These are phyloP conservation scores for Oncopodura yosiiana DNA, from an alignment of 1,140 invertebrate genomes.

Conservation along the genomic window DNA sequence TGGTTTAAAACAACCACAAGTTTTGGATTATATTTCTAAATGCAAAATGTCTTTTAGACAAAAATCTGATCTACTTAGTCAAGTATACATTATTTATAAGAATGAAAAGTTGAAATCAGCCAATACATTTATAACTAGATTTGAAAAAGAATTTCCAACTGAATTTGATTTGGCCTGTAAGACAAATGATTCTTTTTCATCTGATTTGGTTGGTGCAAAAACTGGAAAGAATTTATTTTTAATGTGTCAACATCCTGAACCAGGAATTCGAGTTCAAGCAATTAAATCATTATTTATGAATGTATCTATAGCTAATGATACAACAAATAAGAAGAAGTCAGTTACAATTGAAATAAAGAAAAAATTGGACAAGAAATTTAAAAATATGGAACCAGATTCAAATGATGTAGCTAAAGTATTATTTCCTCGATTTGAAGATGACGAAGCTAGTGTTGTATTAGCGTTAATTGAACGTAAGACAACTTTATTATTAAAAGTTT, in stretches of 20 bases:
- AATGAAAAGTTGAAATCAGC: slow-evolving; percentile 4
- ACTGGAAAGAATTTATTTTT: slow-evolving; percentile 11
- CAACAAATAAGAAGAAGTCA: not conserved
- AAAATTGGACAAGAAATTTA: not conserved
- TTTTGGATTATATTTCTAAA: slow-evolving; percentile 10
- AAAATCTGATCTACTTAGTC: slow-evolving; percentile 24
- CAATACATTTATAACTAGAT: slow-evolving; percentile 9
- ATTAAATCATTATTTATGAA: slow-evolving; percentile 8
- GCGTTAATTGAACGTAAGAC: slow-evolving; percentile 10
- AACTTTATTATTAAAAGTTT: slow-evolving; percentile 10
- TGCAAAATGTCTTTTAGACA: slow-evolving; percentile 13
- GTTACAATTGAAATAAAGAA: not conserved
- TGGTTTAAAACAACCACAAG: not conserved
- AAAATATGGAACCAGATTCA: not conserved
- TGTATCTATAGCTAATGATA: not conserved
- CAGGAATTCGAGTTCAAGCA: slow-evolving; percentile 2
- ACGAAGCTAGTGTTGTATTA: slow-evolving; percentile 9
- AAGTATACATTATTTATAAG: slow-evolving; percentile 11
- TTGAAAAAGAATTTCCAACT: slow-evolving; percentile 29
- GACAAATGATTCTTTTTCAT: slow-evolving; percentile 16
- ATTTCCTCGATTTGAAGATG: slow-evolving; percentile 24
- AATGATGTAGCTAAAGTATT: not conserved
- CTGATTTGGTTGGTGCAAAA: slow-evolving; percentile 13
- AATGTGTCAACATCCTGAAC: slow-evolving; percentile 18
- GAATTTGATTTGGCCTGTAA: slow-evolving; percentile 27